Conservation (phyloP, 1,140 invertebrate species). For the Drosophila suzukii region DNA sequence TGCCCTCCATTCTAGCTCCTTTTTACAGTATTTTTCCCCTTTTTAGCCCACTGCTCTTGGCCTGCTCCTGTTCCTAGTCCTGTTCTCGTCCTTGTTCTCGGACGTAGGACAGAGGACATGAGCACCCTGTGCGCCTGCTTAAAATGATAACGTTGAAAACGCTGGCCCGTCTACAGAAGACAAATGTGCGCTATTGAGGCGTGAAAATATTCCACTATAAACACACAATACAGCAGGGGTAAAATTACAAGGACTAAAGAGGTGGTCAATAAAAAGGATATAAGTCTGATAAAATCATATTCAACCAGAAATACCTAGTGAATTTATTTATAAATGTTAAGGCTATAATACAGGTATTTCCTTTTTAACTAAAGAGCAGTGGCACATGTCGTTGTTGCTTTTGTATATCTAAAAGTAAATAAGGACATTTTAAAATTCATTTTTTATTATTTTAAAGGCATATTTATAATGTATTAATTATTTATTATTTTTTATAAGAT, state of each 20-base stretch:
- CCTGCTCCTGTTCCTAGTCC: constrained; percentile 1
- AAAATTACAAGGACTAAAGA: not conserved
- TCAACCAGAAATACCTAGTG: too few relatives aligned
- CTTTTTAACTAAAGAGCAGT: too few relatives aligned
- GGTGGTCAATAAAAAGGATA: too few relatives aligned
- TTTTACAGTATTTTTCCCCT: constrained; percentile 3
- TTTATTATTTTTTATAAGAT: too few relatives aligned
- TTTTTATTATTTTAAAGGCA: too few relatives aligned
- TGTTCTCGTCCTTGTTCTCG: constrained; percentile 43
- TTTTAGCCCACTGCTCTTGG: constrained; percentile 25
- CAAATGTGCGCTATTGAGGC: constrained; percentile 80
- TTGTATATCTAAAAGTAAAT: too few relatives aligned
- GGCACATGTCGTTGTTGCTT: too few relatives aligned
- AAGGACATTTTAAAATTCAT: too few relatives aligned
- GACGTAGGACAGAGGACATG: constrained; percentile 32
- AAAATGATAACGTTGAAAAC: constrained; percentile 82
- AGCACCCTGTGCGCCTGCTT: constrained; percentile 60
- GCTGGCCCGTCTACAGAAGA: constrained; percentile 62
- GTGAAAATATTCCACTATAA: constrained; percentile 81
- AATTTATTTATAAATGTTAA: too few relatives aligned
- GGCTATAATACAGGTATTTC: too few relatives aligned
- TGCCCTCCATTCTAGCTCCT: constrained; percentile 25
- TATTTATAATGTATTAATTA: too few relatives aligned
- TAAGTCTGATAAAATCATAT: not conserved
- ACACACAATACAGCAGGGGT: constrained; percentile 48